A percentile compares a stretch with the other conserved stretches of the same genome.
Conservation (phyloP, 2,797 vertebrate species). For the Acipenser ruthenus region DNA sequence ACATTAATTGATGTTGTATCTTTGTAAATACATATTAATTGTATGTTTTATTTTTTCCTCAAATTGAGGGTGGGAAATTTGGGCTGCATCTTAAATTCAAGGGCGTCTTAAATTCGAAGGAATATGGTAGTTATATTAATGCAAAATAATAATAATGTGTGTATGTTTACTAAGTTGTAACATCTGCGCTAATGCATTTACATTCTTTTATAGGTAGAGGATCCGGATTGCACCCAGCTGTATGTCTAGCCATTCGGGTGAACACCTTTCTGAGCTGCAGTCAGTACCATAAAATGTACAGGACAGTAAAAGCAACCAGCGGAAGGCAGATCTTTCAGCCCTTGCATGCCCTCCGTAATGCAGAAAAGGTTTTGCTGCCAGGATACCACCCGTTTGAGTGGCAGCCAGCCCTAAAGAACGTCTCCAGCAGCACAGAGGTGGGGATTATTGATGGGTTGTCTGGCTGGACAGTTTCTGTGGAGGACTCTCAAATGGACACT, state of each 20-base stretch:
- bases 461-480: constrained; percentile 70
- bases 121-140: too few relatives aligned
- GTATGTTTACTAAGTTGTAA: too few relatives aligned
- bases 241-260: constrained; percentile 89
- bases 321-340: constrained; percentile 96
- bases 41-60: too few relatives aligned
- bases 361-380: constrained; percentile 90
- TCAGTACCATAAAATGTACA: constrained; percentile 98
- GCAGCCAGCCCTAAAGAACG: constrained; percentile 86
- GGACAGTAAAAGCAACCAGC: constrained; percentile 90
- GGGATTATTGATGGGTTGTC: constrained; percentile 90
- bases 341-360: constrained; percentile 76
- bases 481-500: constrained; percentile 81
- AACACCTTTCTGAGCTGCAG: constrained; percentile 98
- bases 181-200: not conserved
- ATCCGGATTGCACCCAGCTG: constrained; percentile 80
- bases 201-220: constrained; percentile 60
- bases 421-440: constrained; percentile 75
- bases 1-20: too few relatives aligned
- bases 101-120: too few relatives aligned
- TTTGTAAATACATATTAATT: too few relatives aligned
- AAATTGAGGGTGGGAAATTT: too few relatives aligned
- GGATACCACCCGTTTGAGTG: constrained; percentile 90
- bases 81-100: too few relatives aligned
- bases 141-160: too few relatives aligned